Percentiles rank a stretch among this genome's conserved stretches.
These are phyloP conservation scores for Illadopsis cleaveri DNA, from an alignment of 2,113 vertebrate species.

Conservation along the genomic window DNA sequence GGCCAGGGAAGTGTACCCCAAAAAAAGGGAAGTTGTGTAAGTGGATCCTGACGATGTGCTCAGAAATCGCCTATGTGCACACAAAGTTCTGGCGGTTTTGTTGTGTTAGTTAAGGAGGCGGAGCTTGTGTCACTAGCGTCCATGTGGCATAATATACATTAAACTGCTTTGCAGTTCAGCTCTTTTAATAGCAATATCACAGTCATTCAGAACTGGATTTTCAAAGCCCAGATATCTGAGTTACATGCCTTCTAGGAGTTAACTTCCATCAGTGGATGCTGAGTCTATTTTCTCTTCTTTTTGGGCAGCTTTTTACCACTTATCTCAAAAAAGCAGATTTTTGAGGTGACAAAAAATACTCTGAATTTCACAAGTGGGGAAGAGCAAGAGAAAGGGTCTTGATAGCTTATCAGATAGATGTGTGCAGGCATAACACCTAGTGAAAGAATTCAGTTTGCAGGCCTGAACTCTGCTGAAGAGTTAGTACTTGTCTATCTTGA, in stretches of 20 bases:
- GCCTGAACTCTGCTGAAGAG: background rate
- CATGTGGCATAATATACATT: background rate
- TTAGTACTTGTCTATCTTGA: background rate
- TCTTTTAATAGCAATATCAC: background rate
- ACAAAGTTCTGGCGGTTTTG: background rate
- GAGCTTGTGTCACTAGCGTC: background rate
- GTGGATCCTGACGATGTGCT: background rate
- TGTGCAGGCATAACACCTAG: background rate
- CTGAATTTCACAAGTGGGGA: background rate
- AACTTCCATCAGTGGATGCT: background rate
- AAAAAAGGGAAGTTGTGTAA: accelerated
- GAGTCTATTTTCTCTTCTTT: background rate
- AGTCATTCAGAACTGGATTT: background rate
- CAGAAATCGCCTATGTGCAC: background rate
- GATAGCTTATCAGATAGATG: background rate
- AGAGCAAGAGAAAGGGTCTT: background rate
- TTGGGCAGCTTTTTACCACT: background rate
- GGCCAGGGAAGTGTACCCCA: accelerated
- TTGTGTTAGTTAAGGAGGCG: background rate
- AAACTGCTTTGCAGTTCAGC: background rate
- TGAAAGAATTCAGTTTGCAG: background rate
- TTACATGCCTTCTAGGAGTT: background rate
- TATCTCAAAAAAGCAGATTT: background rate
- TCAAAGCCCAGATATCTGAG: background rate
- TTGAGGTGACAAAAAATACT: background rate